These are phyloP conservation scores for Parotia lawesii DNA, from an alignment of 2,113 vertebrate genomes.

Conservation along the genomic window DNA sequence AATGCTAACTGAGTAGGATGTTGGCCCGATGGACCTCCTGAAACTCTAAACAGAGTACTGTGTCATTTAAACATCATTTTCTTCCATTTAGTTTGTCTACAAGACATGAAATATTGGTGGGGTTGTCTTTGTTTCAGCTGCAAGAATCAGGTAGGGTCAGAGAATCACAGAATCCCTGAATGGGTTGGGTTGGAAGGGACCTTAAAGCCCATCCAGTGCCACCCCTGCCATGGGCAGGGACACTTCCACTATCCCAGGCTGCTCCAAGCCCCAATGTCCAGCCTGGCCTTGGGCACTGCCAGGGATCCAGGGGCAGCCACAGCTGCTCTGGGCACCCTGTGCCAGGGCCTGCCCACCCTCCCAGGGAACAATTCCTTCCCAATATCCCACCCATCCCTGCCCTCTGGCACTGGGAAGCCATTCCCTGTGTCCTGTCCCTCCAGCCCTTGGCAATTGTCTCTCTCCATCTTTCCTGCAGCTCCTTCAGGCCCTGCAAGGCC, in stretches of 20 bases:
- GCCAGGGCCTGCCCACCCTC: neutral
- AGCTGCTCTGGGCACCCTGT: neutral
- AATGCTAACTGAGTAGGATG: neutral
- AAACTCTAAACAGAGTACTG: neutral
- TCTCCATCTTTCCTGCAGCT: neutral
- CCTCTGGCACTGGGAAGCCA: neutral
- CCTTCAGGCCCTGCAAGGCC: neutral
- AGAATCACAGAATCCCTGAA: neutral
- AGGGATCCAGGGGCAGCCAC: neutral
- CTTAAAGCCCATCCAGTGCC: accelerated
- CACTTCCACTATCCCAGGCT: neutral
- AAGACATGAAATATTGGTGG: neutral
- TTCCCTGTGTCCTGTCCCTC: neutral
- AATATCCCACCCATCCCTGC: no score
- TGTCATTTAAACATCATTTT: neutral
- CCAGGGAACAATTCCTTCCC: neutral
- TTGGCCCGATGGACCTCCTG: accelerated
- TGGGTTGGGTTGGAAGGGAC: neutral
- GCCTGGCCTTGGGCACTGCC: neutral
- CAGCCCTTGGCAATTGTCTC: neutral
- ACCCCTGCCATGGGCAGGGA: neutral
- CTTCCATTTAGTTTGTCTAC: neutral
- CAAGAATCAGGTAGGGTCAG: neutral
- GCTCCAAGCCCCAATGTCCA: neutral
- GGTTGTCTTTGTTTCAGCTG: neutral